Evolutionary conservation across 30 jellyfish, hydroid and myxozoan genomes (phyloP), one percentile per base, ranked within the genome.

Genomic region (Aurelia sp.): DNA sequence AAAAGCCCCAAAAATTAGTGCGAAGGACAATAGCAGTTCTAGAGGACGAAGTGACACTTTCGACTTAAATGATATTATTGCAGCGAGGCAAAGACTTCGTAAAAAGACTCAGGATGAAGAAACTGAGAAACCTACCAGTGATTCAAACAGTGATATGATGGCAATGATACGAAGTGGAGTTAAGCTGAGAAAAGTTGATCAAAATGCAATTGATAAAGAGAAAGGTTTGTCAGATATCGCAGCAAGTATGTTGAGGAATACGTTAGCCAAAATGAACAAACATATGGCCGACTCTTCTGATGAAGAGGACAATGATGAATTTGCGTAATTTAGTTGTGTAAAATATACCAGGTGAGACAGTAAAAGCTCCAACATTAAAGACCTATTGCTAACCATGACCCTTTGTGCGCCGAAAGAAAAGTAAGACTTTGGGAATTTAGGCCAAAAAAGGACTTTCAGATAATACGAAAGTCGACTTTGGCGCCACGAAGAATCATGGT

Each of bases 241-340:
- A 3, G 98, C 96, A 8, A 72, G 81, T 62, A 63, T 86, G 90
- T 41, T 92, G 64, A 73, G 86, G 44, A 92, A 81, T 67, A 77
- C 95, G 10, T 67, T 92, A 57, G 91, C 88, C 13, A 73, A 75
- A 65, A 92, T 92, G 97, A 92, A 81, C 71, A 92, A 87, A 70
- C 94, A 86, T 66, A 92, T 95, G 82, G 44, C 89, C 3, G 95
- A 86, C 5, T 86, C 97, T 41, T 70, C 95, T 30, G 97, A 92
- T 74, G 98, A 86, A n/a, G 98, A 85, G 31, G 82, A 61, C 27
- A 80, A 58, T 61, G 88, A 60, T 52, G 86, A 81, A 18, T 78
- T 78, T 63, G 48, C 50, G 73, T 73, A 55, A 57, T 48, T 7
- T 53, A 8, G 55, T 5, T 44, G 15, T 44, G 55, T 44, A 44